phyloP scores from a whole-genome alignment of 2,113 vertebrate species.

The Alethe diademata region DNA sequence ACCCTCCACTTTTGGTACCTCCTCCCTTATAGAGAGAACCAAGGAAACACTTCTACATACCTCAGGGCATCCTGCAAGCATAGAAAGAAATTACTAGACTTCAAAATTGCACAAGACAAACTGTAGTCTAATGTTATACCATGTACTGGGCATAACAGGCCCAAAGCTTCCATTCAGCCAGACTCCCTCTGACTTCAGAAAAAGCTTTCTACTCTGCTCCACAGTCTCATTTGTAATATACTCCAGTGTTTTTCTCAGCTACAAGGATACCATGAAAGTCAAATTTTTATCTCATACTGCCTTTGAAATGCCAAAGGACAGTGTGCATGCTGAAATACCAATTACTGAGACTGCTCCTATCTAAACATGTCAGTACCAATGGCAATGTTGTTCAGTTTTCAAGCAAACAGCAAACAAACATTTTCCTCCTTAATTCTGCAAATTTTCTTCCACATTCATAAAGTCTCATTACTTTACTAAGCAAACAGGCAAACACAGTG shows the following conservation, averaged over 20 bases:
- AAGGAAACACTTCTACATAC: neutral
- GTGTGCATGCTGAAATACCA: neutral
- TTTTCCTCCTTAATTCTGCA: neutral
- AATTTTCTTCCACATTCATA: neutral
- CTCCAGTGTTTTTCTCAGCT: neutral
- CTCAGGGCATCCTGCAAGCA: neutral
- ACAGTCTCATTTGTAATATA: neutral
- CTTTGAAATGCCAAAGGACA: neutral
- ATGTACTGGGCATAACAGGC: accelerated
- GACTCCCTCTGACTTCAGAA: neutral
- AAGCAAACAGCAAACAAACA: neutral
- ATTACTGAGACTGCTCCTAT: neutral
- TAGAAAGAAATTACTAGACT: neutral
- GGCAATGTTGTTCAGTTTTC: neutral
- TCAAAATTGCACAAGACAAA: neutral
- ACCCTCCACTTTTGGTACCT: neutral
- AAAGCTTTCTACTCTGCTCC: neutral
- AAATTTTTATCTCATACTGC: neutral
- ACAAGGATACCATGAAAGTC: neutral
- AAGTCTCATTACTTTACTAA: neutral
- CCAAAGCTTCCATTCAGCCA: neutral
- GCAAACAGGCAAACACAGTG: neutral
- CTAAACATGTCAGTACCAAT: neutral
- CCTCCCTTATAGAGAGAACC: neutral
- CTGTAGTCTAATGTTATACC: neutral